These are phyloP conservation scores for Brachionichthys hirsutus DNA, from an alignment of 2,113 vertebrate genomes.

Conservation along the genomic window DNA sequence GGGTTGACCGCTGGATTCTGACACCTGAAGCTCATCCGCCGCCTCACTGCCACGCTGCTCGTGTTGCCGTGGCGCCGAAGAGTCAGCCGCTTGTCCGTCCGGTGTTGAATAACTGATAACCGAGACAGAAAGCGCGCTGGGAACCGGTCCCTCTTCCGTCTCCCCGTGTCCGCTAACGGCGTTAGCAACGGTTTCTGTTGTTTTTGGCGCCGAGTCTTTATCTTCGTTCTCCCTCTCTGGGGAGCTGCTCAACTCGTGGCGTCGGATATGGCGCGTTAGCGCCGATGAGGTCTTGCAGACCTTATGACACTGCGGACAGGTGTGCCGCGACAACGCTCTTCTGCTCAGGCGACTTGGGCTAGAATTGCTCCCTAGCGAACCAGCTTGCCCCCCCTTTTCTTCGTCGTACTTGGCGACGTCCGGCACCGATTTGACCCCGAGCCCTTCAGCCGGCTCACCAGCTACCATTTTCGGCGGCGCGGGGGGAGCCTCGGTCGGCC, in stretches of 20 bases:
- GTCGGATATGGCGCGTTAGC: slow-evolving; percentile 82
- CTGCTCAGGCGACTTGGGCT: slow-evolving; percentile 76
- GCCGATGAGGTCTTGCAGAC: slow-evolving; percentile 89
- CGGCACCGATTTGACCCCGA: slow-evolving; percentile 41
- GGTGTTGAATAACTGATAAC: slow-evolving; percentile 78
- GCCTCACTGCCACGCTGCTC: slow-evolving; percentile 35
- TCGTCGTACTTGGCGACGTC: slow-evolving; percentile 57
- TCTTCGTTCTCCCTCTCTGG: slow-evolving; percentile 68
- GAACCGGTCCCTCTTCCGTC: slow-evolving; percentile 49
- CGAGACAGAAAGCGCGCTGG: slow-evolving; percentile 73
- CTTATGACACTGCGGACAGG: slow-evolving; percentile 85
- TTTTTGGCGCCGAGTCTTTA: slow-evolving; percentile 48
- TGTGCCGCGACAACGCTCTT: slow-evolving; percentile 80
- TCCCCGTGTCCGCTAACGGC: slow-evolving; percentile 50
- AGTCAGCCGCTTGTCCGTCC: slow-evolving; percentile 43
- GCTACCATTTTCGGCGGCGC: slow-evolving; percentile 42
- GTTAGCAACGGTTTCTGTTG: slow-evolving; percentile 41
- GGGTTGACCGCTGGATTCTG: slow-evolving; percentile 40
- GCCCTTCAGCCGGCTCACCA: slow-evolving; percentile 36
- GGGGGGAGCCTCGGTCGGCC: slow-evolving; percentile 57
- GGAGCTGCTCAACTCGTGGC: slow-evolving; percentile 79
- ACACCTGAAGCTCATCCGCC: slow-evolving; percentile 44
- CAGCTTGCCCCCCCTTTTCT: slow-evolving; percentile 43
- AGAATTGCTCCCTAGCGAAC: slow-evolving; percentile 33
- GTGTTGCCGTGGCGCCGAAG: slow-evolving; percentile 33